Evolutionary conservation across 2,113 vertebrate species (phyloP).

Genomic region (Platycercus adscitus): DNA sequence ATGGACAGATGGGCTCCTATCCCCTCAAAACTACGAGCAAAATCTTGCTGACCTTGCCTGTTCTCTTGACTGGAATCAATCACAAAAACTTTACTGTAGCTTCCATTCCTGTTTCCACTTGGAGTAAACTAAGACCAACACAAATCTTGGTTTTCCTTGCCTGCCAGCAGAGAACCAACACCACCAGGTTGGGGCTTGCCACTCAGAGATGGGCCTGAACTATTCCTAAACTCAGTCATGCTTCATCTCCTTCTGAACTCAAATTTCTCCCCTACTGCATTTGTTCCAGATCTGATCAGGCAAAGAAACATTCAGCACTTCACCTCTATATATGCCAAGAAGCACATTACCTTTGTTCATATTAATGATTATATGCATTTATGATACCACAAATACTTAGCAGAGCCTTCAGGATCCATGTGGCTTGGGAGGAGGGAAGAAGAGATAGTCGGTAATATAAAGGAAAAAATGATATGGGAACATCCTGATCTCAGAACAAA

Average conservation of each 20-base stretch:
- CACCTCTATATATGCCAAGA: not conserved
- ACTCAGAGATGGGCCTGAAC: not conserved
- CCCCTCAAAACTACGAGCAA: not conserved
- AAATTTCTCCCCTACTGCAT: not conserved
- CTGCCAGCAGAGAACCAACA: not conserved
- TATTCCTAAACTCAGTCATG: not conserved
- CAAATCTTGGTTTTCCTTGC: not conserved
- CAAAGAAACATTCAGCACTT: not conserved
- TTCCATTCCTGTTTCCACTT: not conserved
- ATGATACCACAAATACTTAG: not conserved
- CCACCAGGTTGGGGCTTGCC: not conserved
- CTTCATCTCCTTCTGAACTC: not conserved
- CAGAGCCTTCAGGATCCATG: not conserved
- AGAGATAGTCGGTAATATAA: not conserved
- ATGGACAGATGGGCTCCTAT: conserved; percentile 28
- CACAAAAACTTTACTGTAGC: not conserved
- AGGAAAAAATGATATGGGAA: not conserved
- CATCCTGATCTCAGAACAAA: not conserved
- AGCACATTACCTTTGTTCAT: conserved; percentile 6
- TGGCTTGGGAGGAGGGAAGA: not conserved
- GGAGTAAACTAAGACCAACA: not conserved
- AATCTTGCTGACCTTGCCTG: conserved; percentile 53
- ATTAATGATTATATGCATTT: not conserved
- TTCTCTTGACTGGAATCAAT: not conserved
- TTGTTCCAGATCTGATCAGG: not conserved